These are phyloP conservation scores for Bilobella aurantiaca DNA, from an alignment of 1,140 invertebrate species.

Conservation along the genomic window DNA sequence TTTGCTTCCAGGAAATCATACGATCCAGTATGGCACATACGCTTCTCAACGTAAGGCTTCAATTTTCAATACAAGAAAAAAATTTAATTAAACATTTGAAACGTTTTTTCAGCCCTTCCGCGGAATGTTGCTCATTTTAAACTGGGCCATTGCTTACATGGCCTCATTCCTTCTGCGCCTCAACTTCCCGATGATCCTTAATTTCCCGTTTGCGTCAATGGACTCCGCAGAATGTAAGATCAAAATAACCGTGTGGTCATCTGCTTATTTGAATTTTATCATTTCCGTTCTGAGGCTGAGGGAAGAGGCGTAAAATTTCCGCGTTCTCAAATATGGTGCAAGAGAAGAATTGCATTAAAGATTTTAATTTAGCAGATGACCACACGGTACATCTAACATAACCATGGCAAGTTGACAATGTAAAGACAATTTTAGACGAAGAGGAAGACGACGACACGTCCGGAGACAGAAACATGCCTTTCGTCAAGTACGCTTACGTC, in stretches of 20 bases:
- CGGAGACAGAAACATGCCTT: conserved; percentile 6
- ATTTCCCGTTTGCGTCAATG: conserved; percentile 4
- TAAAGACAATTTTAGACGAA: background rate
- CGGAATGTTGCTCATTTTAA: conserved; percentile 35
- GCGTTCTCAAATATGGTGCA: too few relatives aligned
- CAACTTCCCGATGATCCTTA: background rate
- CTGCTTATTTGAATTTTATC: background rate
- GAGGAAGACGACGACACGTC: background rate
- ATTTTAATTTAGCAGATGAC: too few relatives aligned
- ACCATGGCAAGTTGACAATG: too few relatives aligned
- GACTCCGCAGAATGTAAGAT: conserved; percentile 29
- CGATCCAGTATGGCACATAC: conserved; percentile 39
- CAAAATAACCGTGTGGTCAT: background rate
- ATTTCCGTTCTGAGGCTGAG: too few relatives aligned
- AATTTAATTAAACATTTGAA: background rate
- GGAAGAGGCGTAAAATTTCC: too few relatives aligned
- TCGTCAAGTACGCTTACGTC: conserved; percentile 41
- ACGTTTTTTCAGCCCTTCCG: conserved; percentile 40
- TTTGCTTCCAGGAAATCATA: conserved; percentile 59
- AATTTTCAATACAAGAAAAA: background rate
- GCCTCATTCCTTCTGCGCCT: conserved; percentile 29
- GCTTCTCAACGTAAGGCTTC: conserved; percentile 42
- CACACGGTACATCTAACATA: too few relatives aligned
- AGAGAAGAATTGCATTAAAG: too few relatives aligned
- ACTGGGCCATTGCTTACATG: conserved; percentile 28